A percentile compares a stretch with the other conserved stretches of the same genome.
Conservation (phyloP, 2,888 invertebrate genomes). For the Pinctada fucata region DNA sequence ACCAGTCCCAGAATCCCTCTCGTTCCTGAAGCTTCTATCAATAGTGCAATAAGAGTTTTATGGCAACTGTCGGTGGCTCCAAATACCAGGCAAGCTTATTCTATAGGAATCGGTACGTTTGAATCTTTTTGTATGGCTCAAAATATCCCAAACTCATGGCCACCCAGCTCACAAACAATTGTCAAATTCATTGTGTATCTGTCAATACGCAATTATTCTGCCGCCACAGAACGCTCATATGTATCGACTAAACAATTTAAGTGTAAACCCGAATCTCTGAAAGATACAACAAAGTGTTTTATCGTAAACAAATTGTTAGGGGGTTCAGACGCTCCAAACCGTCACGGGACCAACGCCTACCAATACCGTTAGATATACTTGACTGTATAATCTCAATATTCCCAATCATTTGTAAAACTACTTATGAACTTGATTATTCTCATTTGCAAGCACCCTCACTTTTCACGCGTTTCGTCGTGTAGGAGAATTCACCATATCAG, state of each 20-base stretch:
- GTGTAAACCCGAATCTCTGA: neutral
- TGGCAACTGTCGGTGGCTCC: neutral
- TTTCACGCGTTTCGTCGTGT: neutral
- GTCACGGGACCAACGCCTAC: neutral
- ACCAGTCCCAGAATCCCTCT: neutral
- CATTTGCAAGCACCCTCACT: neutral
- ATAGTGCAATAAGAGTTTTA: neutral
- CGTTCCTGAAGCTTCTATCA: neutral
- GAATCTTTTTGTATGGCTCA: neutral
- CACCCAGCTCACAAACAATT: neutral
- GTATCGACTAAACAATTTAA: neutral
- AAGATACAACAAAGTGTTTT: neutral
- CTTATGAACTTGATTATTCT: neutral
- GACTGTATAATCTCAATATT: neutral
- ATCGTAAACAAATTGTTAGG: neutral
- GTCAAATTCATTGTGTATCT: neutral
- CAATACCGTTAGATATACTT: neutral
- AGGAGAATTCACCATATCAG: neutral
- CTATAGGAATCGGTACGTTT: neutral
- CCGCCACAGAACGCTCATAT: neutral
- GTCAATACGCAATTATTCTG: neutral
- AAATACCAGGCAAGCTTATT: neutral
- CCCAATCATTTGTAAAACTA: neutral
- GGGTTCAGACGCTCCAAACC: neutral
- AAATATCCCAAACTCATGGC: neutral